Conservation (phyloP, 1,140 invertebrate species). For the Atta cephalotes region DNA sequence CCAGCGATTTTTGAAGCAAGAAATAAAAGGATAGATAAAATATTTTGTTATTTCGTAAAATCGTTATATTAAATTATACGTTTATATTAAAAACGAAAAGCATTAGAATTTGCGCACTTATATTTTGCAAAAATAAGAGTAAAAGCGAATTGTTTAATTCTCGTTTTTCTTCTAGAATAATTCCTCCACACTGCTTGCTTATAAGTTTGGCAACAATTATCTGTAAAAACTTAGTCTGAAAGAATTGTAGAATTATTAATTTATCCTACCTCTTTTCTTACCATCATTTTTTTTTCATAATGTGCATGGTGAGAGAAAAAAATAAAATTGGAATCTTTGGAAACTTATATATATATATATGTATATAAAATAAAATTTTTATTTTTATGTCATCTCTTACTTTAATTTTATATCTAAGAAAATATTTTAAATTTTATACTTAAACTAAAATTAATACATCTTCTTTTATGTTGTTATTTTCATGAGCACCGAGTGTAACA, state of each 20-base stretch:
- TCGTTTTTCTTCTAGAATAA: neutral
- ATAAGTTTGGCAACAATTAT: neutral
- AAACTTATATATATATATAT: no score
- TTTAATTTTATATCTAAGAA: neutral
- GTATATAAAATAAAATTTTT: no score
- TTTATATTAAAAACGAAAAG: neutral
- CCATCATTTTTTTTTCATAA: neutral
- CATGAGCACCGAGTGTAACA: constrained; percentile 58
- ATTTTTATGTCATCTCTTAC: neutral
- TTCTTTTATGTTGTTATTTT: neutral
- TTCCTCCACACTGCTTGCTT: neutral
- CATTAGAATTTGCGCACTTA: neutral
- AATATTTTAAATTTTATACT: neutral
- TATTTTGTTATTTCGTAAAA: neutral
- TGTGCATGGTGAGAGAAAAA: neutral
- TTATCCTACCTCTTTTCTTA: neutral
- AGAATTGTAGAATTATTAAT: neutral
- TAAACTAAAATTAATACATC: neutral
- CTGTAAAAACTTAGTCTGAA: neutral
- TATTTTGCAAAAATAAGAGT: neutral
- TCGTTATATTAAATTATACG: neutral
- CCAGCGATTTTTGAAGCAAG: neutral
- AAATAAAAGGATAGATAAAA: neutral
- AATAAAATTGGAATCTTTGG: neutral
- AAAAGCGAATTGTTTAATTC: neutral